Evolutionary conservation across 2,888 invertebrate genomes (phyloP), one percentile per base, ranked within the genome.

Genomic region (Philaethria dido): DNA sequence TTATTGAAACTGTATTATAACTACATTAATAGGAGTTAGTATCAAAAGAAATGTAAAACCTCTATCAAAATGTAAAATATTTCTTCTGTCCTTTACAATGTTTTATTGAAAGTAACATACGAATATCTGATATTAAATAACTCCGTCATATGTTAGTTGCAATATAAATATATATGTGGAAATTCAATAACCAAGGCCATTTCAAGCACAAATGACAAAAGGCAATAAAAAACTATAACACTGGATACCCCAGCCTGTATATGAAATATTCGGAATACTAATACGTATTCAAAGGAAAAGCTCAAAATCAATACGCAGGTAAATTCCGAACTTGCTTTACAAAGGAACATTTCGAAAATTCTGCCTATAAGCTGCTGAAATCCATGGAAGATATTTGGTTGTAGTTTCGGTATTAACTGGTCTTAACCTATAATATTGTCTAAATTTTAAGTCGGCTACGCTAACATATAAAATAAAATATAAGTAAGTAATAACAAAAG

Each of bases 281-380:
- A 57, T 57, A 57, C n/a, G 60, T 60, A 29, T 45, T 25, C 45
- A 60, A 60, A 60, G 45, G 45, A 60, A 60, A 60, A 45, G 45
- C 60, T 60, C 44, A 60, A 60, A 60, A 60, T 44, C 60, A 60
- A 60, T 60, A 60, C 60, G 13, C 29, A 60, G 59, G 59, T 60
- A 45, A 60, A 60, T 45, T 60, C 45, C 13, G 60, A 45, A 44
- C 16, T 45, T 45, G 45, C 45, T 60, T 14, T 29, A 45, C 45
- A 60, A 60, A 60, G 44, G 18, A 45, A 45, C 60, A 45, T 60
- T 60, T 60, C 45, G 60, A 60, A 60, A 60, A 60, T 60, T 18
- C 29, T 33, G 29, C 20, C 20, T 39, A 39, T 55, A 55, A 55
- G 55, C 55, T 55, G 44, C 25, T 57, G 29, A 60, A 45, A 44